Evolutionary conservation across 2,888 invertebrate genomes (phyloP).

Genomic region (Himalopsyche anomala): DNA sequence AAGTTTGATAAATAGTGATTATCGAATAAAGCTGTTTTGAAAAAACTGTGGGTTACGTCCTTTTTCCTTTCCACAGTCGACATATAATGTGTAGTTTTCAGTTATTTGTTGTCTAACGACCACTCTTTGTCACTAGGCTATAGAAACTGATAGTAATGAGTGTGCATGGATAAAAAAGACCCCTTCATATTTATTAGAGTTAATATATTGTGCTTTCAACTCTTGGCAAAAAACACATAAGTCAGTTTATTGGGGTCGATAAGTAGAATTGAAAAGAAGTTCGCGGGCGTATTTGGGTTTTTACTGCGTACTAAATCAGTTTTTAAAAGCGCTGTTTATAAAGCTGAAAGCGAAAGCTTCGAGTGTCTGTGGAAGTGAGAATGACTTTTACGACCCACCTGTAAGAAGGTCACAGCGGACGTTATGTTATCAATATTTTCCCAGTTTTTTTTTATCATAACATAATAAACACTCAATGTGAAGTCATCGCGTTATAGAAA

Average conservation of each 20-base stretch:
- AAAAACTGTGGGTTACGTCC: no score
- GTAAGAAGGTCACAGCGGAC: constrained; percentile 44
- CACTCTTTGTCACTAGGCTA: no score
- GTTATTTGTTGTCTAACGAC: no score
- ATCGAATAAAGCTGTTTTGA: no score
- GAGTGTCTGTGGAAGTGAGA: not conserved
- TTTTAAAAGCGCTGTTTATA: constrained; percentile 17
- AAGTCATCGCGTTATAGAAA: no score
- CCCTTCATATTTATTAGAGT: no score
- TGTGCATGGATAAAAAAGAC: no score
- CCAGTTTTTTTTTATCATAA: not conserved
- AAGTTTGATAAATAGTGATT: no score
- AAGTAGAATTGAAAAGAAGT: constrained; percentile 26
- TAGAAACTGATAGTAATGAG: no score
- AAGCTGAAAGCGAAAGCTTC: constrained; percentile 18
- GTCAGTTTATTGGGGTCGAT: not conserved
- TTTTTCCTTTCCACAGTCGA: no score
- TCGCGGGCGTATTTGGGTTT: constrained; percentile 5
- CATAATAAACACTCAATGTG: not conserved
- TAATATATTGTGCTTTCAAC: not conserved
- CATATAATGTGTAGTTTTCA: no score
- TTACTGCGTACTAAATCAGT: constrained; percentile 26
- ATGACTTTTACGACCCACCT: constrained; percentile 48
- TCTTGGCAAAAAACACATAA: not conserved
- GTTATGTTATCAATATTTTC: constrained; percentile 10